Evolutionary conservation across 2,888 invertebrate genomes (phyloP).

Genomic region (Bimastos eiseni): DNA sequence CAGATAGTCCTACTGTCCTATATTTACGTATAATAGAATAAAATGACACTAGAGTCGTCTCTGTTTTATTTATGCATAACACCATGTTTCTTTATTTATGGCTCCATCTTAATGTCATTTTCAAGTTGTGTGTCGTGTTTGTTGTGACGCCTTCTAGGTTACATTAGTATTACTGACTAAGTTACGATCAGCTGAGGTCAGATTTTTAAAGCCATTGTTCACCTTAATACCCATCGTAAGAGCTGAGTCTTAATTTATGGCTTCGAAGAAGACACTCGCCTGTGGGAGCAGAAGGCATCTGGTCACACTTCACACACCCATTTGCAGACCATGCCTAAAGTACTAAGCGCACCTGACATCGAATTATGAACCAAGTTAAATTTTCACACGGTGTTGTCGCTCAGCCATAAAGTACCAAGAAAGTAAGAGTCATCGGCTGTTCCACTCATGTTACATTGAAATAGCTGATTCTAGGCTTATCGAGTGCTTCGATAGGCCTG

Average conservation of each 20-base stretch:
- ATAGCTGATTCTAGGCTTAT: background rate
- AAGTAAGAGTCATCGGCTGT: background rate
- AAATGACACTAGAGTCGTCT: too few species aligned
- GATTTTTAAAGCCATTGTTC: background rate
- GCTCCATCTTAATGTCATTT: background rate
- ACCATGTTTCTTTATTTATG: background rate
- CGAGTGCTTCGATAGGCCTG: background rate
- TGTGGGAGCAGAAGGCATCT: background rate
- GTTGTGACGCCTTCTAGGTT: background rate
- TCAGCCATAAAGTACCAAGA: background rate
- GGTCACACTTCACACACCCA: background rate
- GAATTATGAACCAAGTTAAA: background rate
- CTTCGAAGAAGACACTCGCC: background rate
- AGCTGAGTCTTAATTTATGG: background rate
- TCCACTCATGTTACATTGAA: background rate
- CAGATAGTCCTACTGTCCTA: too few species aligned
- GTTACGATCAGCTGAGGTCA: background rate
- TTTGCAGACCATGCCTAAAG: background rate
- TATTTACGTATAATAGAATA: too few species aligned
- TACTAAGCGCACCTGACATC: too few species aligned
- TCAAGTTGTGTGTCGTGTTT: background rate
- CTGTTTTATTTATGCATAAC: background rate
- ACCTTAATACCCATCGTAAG: background rate
- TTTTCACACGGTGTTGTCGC: background rate
- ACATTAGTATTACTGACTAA: too few species aligned